Conservation (phyloP, 1,140 invertebrate species). For the Bombus balteatus region DNA sequence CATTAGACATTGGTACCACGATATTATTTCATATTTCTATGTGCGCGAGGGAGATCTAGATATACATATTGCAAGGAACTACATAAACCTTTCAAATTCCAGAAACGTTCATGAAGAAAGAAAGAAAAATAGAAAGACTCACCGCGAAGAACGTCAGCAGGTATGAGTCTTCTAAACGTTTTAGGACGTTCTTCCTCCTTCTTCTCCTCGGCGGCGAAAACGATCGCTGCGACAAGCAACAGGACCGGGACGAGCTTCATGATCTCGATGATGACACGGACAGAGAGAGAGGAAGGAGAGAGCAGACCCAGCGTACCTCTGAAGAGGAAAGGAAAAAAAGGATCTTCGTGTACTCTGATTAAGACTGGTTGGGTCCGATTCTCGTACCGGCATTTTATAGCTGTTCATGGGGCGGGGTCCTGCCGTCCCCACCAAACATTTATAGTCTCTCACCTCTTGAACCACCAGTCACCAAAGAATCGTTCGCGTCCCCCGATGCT, state of each 20-base stretch:
- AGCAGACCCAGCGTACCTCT: constrained; percentile 8
- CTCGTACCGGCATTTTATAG: constrained; percentile 79
- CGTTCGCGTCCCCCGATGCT: constrained; percentile 40
- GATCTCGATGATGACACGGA: constrained; percentile 52
- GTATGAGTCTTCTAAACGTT: constrained; percentile 91
- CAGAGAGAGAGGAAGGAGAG: constrained; percentile 20
- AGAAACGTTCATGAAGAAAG: background rate
- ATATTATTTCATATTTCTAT: background rate
- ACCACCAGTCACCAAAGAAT: constrained; percentile 66
- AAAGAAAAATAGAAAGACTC: constrained; percentile 61
- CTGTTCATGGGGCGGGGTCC: constrained; percentile 75
- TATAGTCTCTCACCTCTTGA: constrained; percentile 67
- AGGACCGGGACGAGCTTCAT: constrained; percentile 80
- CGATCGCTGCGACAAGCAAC: constrained; percentile 83
- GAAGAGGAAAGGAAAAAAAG: constrained; percentile 48
- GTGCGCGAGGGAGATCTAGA: background rate
- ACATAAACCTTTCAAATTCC: background rate
- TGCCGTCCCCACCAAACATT: constrained; percentile 53
- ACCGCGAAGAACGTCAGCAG: constrained; percentile 94
- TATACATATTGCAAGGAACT: too few relatives aligned
- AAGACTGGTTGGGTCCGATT: constrained; percentile 80
- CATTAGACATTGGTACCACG: background rate
- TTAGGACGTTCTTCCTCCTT: constrained; percentile 84
- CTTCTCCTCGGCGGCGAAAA: constrained; percentile 84
- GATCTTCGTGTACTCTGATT: constrained; percentile 72